Conservation (phyloP, 2,797 vertebrate genomes). For the Pterois miles region DNA sequence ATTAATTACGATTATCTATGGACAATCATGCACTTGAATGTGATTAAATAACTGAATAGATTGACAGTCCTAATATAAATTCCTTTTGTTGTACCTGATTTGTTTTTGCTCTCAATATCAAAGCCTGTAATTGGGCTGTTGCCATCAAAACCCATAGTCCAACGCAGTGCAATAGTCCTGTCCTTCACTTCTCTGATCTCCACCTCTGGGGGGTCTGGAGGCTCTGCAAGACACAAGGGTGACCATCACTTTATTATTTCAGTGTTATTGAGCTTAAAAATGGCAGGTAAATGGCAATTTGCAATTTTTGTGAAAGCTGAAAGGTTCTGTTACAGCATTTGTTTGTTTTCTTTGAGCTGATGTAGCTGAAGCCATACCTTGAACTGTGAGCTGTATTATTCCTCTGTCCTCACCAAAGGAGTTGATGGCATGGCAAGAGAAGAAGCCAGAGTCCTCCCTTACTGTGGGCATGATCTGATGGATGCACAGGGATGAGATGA, state of each 20-base stretch:
- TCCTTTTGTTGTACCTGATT: slow-evolving; percentile 86
- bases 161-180: slow-evolving; percentile 94
- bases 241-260: background rate
- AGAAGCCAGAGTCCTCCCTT: slow-evolving; percentile 98
- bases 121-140: slow-evolving; percentile 98
- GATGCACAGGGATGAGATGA: background rate
- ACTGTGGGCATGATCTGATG: slow-evolving; percentile 95
- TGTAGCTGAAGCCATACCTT: slow-evolving; percentile 83
- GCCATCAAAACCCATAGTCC: slow-evolving; percentile 99
- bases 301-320: background rate
- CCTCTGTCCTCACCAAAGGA: slow-evolving; percentile 98
- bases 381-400: slow-evolving; percentile 98
- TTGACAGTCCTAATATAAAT: no score
- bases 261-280: background rate
- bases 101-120: slow-evolving; percentile 99
- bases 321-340: background rate
- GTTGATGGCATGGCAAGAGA: slow-evolving; percentile 98
- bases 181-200: slow-evolving; percentile 97
- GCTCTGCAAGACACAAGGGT: slow-evolving; percentile 80
- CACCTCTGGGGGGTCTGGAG: slow-evolving; percentile 96
- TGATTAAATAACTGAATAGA: no score
- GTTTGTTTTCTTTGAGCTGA: background rate
- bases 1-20: no score
- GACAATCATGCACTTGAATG: no score
- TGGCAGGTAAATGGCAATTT: background rate